Conservation (phyloP, 2,888 invertebrate genomes). For the Uropetala carovei region DNA sequence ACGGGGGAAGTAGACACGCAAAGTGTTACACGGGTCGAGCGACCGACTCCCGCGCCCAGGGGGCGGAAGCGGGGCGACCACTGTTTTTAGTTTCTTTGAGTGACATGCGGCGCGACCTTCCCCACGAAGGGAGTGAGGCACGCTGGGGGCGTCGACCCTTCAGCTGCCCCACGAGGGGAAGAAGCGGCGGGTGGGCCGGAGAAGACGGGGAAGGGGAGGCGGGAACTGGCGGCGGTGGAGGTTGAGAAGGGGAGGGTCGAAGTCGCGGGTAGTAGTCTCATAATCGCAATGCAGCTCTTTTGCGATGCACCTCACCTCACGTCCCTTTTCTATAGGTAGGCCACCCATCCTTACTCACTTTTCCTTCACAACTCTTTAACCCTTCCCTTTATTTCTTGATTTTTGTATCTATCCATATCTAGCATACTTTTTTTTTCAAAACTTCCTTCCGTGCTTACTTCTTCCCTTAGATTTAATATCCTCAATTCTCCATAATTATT, state of each 20-base stretch:
- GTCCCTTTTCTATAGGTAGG: neutral
- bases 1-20: neutral
- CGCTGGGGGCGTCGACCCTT: conserved; percentile 26
- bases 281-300: conserved; percentile 8
- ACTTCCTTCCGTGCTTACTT: no score
- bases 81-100: conserved; percentile 16
- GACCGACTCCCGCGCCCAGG: neutral
- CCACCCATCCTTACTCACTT: neutral
- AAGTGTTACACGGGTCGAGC: neutral
- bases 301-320: neutral
- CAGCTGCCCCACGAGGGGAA: neutral
- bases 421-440: no score
- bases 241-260: no score
- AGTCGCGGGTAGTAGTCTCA: neutral
- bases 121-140: conserved; percentile 1
- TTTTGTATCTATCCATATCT: no score
- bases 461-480: no score
- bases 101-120: conserved; percentile 53
- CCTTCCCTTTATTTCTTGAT: neutral
- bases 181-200: neutral
- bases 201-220: neutral
- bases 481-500: no score
- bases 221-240: neutral
- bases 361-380: neutral
- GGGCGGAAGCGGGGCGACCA: neutral